These are phyloP conservation scores for Clarias magur DNA, from an alignment of 2,113 vertebrate species.

Conservation along the genomic window DNA sequence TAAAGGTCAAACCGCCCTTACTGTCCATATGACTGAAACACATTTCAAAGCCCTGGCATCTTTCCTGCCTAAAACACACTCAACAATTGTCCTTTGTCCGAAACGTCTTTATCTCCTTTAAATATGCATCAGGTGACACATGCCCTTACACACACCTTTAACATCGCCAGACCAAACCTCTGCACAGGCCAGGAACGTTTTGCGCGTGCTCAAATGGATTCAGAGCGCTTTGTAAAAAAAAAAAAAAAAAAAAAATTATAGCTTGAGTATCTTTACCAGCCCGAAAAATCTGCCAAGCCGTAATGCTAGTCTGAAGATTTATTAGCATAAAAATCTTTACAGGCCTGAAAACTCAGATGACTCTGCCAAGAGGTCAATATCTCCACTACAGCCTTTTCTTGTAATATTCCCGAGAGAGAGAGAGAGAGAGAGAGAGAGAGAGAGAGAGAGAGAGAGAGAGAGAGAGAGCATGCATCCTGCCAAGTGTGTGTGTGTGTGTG, in stretches of 20 bases:
- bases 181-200: background rate
- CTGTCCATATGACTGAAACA: background rate
- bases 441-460: background rate
- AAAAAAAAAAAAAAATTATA: background rate
- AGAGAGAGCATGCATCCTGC: background rate
- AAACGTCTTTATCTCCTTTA: background rate
- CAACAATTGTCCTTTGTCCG: background rate
- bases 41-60: background rate
- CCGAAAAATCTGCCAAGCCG: background rate
- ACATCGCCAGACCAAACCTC: background rate
- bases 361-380: conserved; percentile 13
- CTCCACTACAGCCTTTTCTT: background rate
- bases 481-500: background rate
- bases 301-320: background rate
- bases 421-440: background rate
- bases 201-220: background rate
- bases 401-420: background rate
- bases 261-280: background rate
- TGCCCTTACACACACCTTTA: background rate
- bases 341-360: background rate
- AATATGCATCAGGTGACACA: background rate
- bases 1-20: background rate
- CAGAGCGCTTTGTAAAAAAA: background rate
- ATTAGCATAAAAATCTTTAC: conserved; percentile 12
- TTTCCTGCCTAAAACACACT: background rate